A percentile compares a stretch with the other conserved stretches of the same genome.
phyloP scores from a whole-genome alignment of 2,113 vertebrate species.

The Dryoscopus gambensis region DNA sequence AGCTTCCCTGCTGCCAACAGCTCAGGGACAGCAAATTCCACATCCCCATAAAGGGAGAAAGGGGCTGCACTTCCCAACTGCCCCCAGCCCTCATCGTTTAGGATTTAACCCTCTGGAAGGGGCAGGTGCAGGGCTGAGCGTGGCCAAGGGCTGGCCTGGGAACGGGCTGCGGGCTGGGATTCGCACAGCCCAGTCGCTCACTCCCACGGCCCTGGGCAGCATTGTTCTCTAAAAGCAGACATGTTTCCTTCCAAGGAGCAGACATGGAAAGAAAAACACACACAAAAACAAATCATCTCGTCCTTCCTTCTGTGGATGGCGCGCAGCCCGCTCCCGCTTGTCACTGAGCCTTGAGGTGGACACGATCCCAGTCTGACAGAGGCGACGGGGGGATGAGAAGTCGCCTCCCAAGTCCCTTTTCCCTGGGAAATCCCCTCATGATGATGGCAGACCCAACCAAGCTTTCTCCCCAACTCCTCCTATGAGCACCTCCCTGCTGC shows the following conservation, averaged over 20 bases:
- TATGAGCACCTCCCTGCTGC: not conserved
- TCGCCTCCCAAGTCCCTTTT: not conserved
- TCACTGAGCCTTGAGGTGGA: conserved; percentile 26
- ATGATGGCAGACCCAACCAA: not conserved
- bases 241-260: conserved; percentile 65
- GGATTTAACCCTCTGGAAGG: not conserved
- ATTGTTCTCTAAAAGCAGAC: conserved; percentile 58
- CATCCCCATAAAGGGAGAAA: not conserved
- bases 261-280: conserved; percentile 63
- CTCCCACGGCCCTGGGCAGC: conserved; percentile 54
- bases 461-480: not conserved
- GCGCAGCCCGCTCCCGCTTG: not conserved
- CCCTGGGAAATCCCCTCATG: not conserved
- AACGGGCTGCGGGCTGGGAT: not conserved
- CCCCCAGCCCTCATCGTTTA: not conserved
- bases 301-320: conserved; percentile 50
- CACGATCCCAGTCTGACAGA: not conserved
- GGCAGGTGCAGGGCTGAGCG: not conserved
- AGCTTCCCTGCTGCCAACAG: not conserved
- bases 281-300: conserved; percentile 53
- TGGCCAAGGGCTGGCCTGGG: not conserved
- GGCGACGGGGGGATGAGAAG: not conserved
- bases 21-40: not conserved
- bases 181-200: conserved; percentile 5
- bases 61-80: not conserved